Base-by-base conservation (phyloP, 2,888 invertebrate species). In the Antheraea assamensis region DNA sequence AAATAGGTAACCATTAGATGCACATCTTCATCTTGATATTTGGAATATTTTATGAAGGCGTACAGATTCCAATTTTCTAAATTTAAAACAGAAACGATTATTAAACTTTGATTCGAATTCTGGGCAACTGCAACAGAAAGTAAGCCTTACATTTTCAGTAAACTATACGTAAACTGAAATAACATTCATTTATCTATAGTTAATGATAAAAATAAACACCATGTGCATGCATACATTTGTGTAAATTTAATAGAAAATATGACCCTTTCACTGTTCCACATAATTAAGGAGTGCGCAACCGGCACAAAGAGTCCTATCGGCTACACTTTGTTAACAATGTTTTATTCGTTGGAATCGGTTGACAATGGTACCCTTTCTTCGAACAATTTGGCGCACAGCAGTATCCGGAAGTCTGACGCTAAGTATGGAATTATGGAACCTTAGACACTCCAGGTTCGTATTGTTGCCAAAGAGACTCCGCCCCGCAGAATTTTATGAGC, bases 331-430 rank as follows among this genome's bases (percentile, higher is more conserved):
- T 88, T 90, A 91, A 90, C 89, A 87, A 83, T 90, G 88, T 92
- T 92, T 93, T 94, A 89, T 93, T 86, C 92, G 88, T 88, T 88
- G 88, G 86, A 93, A 94, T 93, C 94, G 94, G 93, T 93, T 93
- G 88, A 94, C 94, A 94, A 94, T 89, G 86, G 89, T 84, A 92
- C 93, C 93, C 94, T 94, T 94, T 94, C 94, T 94, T 94, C 88
- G 80, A n/a, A 81, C 94, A 93, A 94, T 94, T 94, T 93, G 87
- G 78, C 74, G 84, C 92, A 80, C 94, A 94, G 94, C 93, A 83
- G 92, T 92, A 87, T 82, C 90, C 94, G 94, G 94, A 94, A 90
- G 92, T 90, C 75, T 83, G 82, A 78, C 86, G 88, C 86, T 87
- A 88, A 87, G 88, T 90, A 90, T 92, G 88, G 88, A 86, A 92